Conservation (phyloP, 2,797 vertebrate species). For the Lophius americanus region DNA sequence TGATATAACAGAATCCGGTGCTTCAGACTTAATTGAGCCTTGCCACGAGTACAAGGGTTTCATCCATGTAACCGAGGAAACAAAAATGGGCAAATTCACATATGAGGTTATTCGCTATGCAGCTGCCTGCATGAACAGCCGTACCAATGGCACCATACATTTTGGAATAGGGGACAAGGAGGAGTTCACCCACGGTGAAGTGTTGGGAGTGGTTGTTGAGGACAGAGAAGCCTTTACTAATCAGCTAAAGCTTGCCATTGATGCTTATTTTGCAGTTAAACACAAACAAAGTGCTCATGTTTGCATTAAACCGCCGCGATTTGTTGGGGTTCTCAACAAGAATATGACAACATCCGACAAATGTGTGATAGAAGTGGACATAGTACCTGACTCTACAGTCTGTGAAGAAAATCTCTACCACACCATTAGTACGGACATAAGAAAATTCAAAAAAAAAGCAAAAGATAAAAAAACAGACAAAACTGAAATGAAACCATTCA, state of each 20-base stretch:
- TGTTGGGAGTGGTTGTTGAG: constrained; percentile 61
- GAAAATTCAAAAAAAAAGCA: constrained; percentile 51
- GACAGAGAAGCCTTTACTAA: constrained; percentile 63
- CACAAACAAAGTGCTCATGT: constrained; percentile 49
- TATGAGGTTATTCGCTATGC: constrained; percentile 69
- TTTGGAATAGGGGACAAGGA: constrained; percentile 76
- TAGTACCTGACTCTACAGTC: constrained; percentile 60
- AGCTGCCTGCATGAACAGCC: constrained; percentile 79
- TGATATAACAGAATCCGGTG: constrained; percentile 68
- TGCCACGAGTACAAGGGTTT: constrained; percentile 80
- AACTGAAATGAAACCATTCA: constrained; percentile 7
- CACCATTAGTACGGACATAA: constrained; percentile 13
- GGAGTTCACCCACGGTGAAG: constrained; percentile 63
- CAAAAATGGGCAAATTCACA: constrained; percentile 63
- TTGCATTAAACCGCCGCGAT: constrained; percentile 70
- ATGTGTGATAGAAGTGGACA: constrained; percentile 79
- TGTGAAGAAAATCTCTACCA: constrained; percentile 63
- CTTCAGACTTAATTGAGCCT: constrained; percentile 68
- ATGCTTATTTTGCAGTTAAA: constrained; percentile 57
- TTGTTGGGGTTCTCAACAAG: constrained; percentile 73
- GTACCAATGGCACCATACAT: constrained; percentile 81
- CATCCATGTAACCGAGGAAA: constrained; percentile 40
- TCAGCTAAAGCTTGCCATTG: constrained; percentile 32
- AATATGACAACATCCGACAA: constrained; percentile 64
- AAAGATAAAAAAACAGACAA: constrained; percentile 28